Evolutionary conservation across 2,888 invertebrate genomes (phyloP), one percentile per base, ranked within the genome.

Genomic region (Heliconius charithonia): DNA sequence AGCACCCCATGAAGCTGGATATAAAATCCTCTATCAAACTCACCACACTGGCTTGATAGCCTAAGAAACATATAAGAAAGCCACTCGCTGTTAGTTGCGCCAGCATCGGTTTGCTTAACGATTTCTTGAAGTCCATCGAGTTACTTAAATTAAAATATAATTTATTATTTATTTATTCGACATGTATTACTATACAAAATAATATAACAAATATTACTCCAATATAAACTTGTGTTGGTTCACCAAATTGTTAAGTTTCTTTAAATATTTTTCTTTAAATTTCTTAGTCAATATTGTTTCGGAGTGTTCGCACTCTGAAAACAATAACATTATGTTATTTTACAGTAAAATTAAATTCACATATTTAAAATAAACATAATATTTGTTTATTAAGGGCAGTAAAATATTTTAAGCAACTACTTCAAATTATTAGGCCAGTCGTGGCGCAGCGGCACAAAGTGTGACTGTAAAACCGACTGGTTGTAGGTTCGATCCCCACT

Each of bases 71-170:
- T 81, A 93, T 92, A 27, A 92, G 88, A 80, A 87, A 87, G 13
- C 90, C 87, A 45, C 93, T 93, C 0, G 88, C 89, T 0, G 86
- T 87, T 78, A 93, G 84, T 85, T 93, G 93, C 10, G 87, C 89
- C 80, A 93, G 82, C 92, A 93, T 92, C 0, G 93, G 92, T 3
- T 84, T 80, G 81, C 91, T 93, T 79, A 93, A 82, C 6, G 87
- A 89, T 6, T 85, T 82, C 41, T 90, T 87, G 66, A 93, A 82
- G 41, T 89, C 86, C 84, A 86, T 85, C 4, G 89, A 89, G 79
- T 90, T 85, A 7, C 94, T 94, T 45, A 70, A 84, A 82, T 65
- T 7, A 29, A 3, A 72, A 29, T 59, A 72, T 71, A 70, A 69
- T 32, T 59, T 12, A 56, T 67, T 29, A 19, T 4, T 67, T 25